Base-by-base conservation (phyloP, 1,140 invertebrate species). In the Drosophila subobscura region DNA sequence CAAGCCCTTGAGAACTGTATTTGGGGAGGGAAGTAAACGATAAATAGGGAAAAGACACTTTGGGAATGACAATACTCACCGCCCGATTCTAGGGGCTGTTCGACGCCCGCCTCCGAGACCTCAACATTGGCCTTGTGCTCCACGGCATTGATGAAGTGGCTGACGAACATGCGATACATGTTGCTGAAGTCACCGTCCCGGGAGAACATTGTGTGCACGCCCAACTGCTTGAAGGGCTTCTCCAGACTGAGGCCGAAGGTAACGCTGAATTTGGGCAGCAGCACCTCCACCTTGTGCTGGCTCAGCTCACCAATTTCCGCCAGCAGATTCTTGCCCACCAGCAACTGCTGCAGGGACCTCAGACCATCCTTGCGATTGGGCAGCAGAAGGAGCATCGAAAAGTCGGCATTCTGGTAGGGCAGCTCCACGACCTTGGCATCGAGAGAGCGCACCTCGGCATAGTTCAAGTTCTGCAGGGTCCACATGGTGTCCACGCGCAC, bases 221-320 rank as follows among this genome's bases (percentile, higher is more conserved):
- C 95, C 88, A 95, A 58, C 92, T 93, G 79, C 53, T 86, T 45
- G 45, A 96, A 92, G 14, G 92, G 74, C 3, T 92, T 60, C 33
- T 92, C 92, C 14, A 96, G 77, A 29, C 94, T 68, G 0, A 93
- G 78, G 25, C 79, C 89, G n/a, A 92, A 92, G 77, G 94, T 93
- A 3, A 94, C 92, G 72, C 93, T 93, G 73, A 96, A 95, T 79
- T 94, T 94, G 5, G 95, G 95, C 41, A 96, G 55, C 14, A 74
- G 90, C 2, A 96, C 71, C 12, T 92, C 72, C 3, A 95, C 92
- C 6, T 81, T 81, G 0, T 83, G 66, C 12, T 58, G 33, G 22
- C 91, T 91, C 27, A 77, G 74, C 0, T 90, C 66, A 0, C 80
- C 70, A 8, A 91, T 53, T 25, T 84, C 72, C 7, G 85, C 58